Conservation (phyloP, 2,888 invertebrate species). For the Pheosia gnoma region DNA sequence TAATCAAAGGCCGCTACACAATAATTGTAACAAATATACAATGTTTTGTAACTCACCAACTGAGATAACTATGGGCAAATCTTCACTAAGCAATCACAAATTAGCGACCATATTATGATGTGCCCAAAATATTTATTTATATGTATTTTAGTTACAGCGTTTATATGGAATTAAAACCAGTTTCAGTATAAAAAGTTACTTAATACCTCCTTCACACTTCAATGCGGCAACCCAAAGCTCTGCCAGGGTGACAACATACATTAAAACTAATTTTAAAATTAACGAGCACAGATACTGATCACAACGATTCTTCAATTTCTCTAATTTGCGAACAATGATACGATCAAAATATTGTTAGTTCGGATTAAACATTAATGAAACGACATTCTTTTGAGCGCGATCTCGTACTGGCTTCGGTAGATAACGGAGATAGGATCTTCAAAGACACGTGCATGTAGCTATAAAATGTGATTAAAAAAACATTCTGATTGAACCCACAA, state of each 20-base stretch:
- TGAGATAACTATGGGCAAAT: too few relatives aligned
- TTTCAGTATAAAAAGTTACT: too few relatives aligned
- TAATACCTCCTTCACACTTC: neutral
- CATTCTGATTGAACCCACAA: slow-evolving; percentile 3
- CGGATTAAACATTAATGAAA: slow-evolving; percentile 45
- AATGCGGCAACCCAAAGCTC: neutral
- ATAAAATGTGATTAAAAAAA: slow-evolving; percentile 10
- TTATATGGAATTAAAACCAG: too few relatives aligned
- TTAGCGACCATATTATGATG: too few relatives aligned
- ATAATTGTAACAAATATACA: too few relatives aligned
- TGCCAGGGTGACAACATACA: neutral
- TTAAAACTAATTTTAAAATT: slow-evolving; percentile 18
- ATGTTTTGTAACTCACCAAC: too few relatives aligned
- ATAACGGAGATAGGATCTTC: slow-evolving; percentile 38
- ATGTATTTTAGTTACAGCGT: too few relatives aligned
- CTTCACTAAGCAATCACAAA: too few relatives aligned
- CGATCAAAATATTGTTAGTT: slow-evolving; percentile 47
- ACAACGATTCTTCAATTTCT: slow-evolving; percentile 46
- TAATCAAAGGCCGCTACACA: too few relatives aligned
- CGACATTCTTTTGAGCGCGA: slow-evolving; percentile 46
- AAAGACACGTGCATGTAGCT: slow-evolving; percentile 15
- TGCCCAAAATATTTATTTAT: too few relatives aligned
- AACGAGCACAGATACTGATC: slow-evolving; percentile 41
- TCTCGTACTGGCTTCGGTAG: slow-evolving; percentile 35
- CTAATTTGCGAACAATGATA: slow-evolving; percentile 53